Base-by-base conservation (phyloP, 2,888 invertebrate genomes). In the Himalopsyche tibetana region DNA sequence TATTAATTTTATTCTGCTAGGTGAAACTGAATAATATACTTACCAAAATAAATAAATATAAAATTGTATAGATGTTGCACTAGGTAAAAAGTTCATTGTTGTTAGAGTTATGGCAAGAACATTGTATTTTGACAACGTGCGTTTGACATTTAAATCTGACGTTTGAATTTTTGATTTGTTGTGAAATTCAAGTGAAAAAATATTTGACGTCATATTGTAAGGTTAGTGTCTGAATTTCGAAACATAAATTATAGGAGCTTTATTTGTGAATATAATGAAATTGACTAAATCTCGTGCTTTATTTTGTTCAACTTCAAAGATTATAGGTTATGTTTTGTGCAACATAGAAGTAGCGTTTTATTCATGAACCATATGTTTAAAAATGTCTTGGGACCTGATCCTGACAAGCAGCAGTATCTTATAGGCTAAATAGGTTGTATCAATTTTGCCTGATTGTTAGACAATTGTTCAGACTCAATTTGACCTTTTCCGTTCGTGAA, bases 61-160 rank as follows among this genome's bases (percentile, higher is more conserved):
- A 40, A 2, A 6, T 6, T 40, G 3, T 40, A 40, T 40, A 40
- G 3, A 40, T 40, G 40, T 6, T 5, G 6, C 40, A 40, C 5
- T 40, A 40, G 40, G 6, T 40, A 40, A 40, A 40, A 40, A 2
- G 40, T 40, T 40, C 6, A 40, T 40, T 40, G 5, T 5, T 40
- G 2, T 45, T 9, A 9, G 8, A 63, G 19, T 74, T 74, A 74
- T 74, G 69, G 69, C 36, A 69, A 36, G 9, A 69, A 8, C 36
- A 36, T 69, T 28, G 19, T 63, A 36, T 11, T 38, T 74, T 74
- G 74, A 74, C 74, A 74, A 38, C 74, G 38, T 74, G 74, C 74
- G 74, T 74, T 74, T 74, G 74, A 74, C 74, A 74, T 74, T 74
- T 74, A 9, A 12, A 12, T 74, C 74, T 74, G 74, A 74, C 74